Evolutionary conservation across 2,797 vertebrate genomes (phyloP).

Genomic region (Eupleurogrammus muticus): DNA sequence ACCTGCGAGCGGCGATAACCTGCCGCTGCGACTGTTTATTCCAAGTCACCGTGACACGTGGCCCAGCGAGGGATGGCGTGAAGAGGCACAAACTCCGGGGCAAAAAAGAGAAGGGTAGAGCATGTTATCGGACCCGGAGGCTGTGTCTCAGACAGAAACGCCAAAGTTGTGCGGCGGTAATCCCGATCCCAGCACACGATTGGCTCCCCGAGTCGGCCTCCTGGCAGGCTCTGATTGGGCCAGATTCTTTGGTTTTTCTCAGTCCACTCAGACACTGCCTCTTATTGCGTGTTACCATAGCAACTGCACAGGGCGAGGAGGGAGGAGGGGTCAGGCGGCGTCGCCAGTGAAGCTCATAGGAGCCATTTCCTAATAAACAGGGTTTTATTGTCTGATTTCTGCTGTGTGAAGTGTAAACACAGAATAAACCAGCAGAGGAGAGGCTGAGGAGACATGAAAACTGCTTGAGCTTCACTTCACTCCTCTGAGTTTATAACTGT

Average conservation of each 20-base stretch:
- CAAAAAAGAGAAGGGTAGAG: background rate
- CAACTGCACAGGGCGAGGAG: slow-evolving; percentile 40
- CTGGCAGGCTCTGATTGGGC: slow-evolving; percentile 58
- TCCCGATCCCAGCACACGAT: background rate
- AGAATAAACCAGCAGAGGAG: slow-evolving; percentile 21
- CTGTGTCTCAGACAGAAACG: slow-evolving; percentile 24
- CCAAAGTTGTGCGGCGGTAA: background rate
- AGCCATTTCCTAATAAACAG: slow-evolving; percentile 73
- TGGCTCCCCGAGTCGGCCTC: slow-evolving; percentile 7
- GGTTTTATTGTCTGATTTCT: slow-evolving; percentile 61
- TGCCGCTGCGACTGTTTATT: slow-evolving; percentile 28
- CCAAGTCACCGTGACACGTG: slow-evolving; percentile 50
- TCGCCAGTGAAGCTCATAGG: slow-evolving; percentile 54
- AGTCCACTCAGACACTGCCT: slow-evolving; percentile 41
- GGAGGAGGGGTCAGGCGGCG: slow-evolving; percentile 45
- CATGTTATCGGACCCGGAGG: background rate
- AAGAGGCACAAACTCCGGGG: background rate
- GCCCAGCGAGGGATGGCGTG: background rate
- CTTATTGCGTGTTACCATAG: slow-evolving; percentile 67
- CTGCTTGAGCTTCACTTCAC: background rate
- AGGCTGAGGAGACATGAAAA: slow-evolving; percentile 4
- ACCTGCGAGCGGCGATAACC: slow-evolving; percentile 33
- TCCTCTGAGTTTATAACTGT: no score
- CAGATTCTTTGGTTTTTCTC: slow-evolving; percentile 53
- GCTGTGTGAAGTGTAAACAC: slow-evolving; percentile 53